Evolutionary conservation across 2,797 vertebrate species (phyloP).

Genomic region (Cacajao melanocephalus): DNA sequence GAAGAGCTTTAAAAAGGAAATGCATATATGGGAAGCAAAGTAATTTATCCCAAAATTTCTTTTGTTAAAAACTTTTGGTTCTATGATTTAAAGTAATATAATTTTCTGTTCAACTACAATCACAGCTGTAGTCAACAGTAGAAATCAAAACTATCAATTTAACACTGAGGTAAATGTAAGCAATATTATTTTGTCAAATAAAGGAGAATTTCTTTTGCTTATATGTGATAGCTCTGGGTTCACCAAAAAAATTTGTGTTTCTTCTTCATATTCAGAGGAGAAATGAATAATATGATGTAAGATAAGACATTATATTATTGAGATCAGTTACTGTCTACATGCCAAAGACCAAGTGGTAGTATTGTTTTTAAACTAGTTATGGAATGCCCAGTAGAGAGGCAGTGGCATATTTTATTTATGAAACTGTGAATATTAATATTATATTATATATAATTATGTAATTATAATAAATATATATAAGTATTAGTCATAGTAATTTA

Average conservation of each 20-base stretch:
- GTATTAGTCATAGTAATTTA: background rate
- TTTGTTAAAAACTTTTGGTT: background rate
- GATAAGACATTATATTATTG: background rate
- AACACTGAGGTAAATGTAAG: background rate
- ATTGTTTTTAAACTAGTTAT: background rate
- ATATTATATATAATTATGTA: background rate
- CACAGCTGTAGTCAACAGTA: background rate
- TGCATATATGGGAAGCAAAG: background rate
- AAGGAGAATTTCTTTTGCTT: background rate
- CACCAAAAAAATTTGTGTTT: background rate
- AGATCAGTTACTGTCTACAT: background rate
- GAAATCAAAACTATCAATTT: slow-evolving; percentile 45
- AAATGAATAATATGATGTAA: background rate
- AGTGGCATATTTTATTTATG: background rate
- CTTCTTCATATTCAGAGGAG: background rate
- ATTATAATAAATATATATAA: background rate
- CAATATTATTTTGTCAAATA: background rate
- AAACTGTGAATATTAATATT: background rate
- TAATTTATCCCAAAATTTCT: background rate
- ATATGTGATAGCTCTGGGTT: background rate
- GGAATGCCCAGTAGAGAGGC: background rate
- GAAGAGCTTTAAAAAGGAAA: background rate
- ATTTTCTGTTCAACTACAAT: background rate
- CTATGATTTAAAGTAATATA: background rate
- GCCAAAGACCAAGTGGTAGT: background rate